Evolutionary conservation across 2,797 vertebrate genomes (phyloP).

Genomic region (Margarornis squamiger): DNA sequence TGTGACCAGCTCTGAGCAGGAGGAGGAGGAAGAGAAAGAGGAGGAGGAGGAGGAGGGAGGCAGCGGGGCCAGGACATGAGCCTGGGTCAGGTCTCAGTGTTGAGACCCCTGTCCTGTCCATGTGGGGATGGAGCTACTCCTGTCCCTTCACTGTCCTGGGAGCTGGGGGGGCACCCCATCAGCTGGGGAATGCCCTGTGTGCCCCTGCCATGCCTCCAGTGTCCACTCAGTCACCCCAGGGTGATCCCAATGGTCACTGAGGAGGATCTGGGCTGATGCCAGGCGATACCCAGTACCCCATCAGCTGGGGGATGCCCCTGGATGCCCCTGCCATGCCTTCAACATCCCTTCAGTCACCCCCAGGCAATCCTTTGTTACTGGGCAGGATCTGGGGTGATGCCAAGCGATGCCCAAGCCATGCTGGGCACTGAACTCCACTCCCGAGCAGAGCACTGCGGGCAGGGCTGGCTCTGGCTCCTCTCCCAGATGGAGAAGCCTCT

Average conservation of each 20-base stretch:
- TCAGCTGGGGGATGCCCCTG: fast-evolving
- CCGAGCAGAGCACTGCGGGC: not conserved
- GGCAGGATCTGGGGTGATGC: not conserved
- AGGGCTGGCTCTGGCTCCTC: not conserved
- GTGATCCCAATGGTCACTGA: not conserved
- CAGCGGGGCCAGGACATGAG: fast-evolving
- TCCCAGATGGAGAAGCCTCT: not conserved
- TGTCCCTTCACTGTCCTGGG: not conserved
- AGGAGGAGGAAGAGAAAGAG: not conserved
- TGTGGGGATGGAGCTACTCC: fast-evolving
- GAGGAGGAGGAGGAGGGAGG: not conserved
- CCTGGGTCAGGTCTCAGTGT: fast-evolving
- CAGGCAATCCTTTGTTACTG: fast-evolving
- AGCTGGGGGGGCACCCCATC: not conserved
- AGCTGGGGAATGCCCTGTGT: fast-evolving
- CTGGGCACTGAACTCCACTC: not conserved
- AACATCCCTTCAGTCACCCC: fast-evolving
- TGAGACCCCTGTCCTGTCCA: fast-evolving
- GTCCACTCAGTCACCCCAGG: not conserved
- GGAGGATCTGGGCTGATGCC: fast-evolving
- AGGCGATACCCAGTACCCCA: not conserved
- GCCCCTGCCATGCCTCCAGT: not conserved
- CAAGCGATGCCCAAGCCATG: fast-evolving
- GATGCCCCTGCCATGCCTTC: not conserved
- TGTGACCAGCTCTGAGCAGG: fast-evolving